These are phyloP conservation scores for Lepidotrigona ventralis DNA, from an alignment of 1,140 invertebrate species.

Conservation along the genomic window DNA sequence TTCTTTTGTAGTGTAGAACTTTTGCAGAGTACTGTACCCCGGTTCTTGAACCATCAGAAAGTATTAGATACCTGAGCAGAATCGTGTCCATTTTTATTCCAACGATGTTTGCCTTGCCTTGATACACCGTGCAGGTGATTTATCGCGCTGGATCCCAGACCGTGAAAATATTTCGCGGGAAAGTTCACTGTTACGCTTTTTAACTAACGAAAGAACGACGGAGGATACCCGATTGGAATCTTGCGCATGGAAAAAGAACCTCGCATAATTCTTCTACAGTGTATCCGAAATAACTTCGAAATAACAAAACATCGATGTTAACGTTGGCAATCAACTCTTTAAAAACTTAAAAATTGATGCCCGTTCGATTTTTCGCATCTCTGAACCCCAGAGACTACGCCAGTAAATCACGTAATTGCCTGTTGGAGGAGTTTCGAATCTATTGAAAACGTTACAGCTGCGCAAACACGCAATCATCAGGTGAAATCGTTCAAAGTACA, in stretches of 20 bases:
- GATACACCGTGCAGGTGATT: neutral
- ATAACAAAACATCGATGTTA: neutral
- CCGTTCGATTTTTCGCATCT: neutral
- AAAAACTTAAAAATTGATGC: neutral
- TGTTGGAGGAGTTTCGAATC: conserved; percentile 41
- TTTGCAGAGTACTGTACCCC: neutral
- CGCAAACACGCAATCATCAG: conserved; percentile 57
- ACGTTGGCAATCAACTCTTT: neutral
- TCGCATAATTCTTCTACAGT: neutral
- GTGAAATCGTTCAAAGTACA: conserved; percentile 49
- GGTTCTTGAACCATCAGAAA: neutral
- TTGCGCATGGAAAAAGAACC: neutral
- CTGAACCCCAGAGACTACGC: conserved; percentile 23
- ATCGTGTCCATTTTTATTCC: neutral
- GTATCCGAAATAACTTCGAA: neutral
- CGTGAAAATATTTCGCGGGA: conserved; percentile 14
- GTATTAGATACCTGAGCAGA: neutral
- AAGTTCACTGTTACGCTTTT: conserved; percentile 15
- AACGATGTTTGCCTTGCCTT: neutral
- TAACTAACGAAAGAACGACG: neutral
- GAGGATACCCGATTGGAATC: neutral
- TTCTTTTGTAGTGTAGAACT: too few relatives aligned
- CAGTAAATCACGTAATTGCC: conserved; percentile 50
- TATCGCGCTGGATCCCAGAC: neutral
- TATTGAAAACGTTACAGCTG: conserved; percentile 60